These are phyloP conservation scores for Ianthella basta DNA, from an alignment of 37 sponge, comb jelly and placozoan genomes.

Conservation along the genomic window DNA sequence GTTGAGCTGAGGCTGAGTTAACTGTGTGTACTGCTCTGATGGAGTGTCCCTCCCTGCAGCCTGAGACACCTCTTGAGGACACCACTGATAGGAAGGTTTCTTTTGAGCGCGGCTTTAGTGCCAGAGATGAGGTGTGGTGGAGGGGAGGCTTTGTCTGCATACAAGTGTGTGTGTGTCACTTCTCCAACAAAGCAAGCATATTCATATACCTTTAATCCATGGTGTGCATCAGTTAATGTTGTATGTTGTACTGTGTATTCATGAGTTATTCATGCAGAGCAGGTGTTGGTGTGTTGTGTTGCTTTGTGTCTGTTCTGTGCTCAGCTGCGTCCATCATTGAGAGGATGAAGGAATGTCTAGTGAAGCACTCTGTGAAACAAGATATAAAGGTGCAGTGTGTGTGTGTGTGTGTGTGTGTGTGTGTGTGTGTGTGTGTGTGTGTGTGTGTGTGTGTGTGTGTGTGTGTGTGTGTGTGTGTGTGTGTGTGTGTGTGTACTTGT, in stretches of 20 bases:
- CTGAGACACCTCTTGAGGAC: conserved; percentile 14
- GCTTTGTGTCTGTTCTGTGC: no score
- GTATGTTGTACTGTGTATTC: no score
- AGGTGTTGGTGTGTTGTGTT: no score
- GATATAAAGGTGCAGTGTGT: conserved; percentile 5
- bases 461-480: conserved; percentile 17
- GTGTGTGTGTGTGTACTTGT: no score
- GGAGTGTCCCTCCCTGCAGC: neutral
- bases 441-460: neutral
- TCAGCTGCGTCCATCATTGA: conserved; percentile 23
- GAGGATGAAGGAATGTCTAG: conserved; percentile 47
- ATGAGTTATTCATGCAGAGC: no score
- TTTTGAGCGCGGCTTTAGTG: conserved; percentile 41
- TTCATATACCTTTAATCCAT: no score
- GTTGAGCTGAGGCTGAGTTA: no score
- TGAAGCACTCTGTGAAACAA: conserved; percentile 3
- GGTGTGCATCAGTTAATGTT: no score
- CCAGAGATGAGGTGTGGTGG: conserved; percentile 15
- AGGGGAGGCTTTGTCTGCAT: no score
- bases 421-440: conserved; percentile 33
- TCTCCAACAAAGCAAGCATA: no score
- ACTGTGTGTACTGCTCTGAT: no score
- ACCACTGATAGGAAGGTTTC: conserved; percentile 35
- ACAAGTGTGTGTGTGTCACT: no score
- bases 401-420: conserved; percentile 26